Evolutionary conservation across 2,797 vertebrate species (phyloP).

Genomic region (Melanotaenia boesemani): DNA sequence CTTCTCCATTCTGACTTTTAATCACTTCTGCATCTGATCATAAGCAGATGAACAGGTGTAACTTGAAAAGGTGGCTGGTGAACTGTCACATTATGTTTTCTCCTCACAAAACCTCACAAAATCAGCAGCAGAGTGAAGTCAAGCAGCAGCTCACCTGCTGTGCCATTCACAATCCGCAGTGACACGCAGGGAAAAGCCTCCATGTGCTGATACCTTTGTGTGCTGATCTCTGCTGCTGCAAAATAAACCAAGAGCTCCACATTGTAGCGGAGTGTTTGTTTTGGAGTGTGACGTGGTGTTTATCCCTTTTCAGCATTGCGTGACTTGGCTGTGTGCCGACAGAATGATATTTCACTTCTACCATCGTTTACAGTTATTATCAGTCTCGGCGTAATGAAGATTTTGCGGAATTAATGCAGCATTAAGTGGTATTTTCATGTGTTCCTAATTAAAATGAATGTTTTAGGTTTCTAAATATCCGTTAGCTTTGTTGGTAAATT

Average conservation of each 20-base stretch:
- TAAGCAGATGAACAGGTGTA: background rate
- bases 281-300: constrained; percentile 39
- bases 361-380: constrained; percentile 36
- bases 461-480: constrained; percentile 67
- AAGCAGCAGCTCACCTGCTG: constrained; percentile 16
- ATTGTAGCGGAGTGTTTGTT: constrained; percentile 30
- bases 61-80: background rate
- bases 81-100: background rate
- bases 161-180: constrained; percentile 18
- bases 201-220: constrained; percentile 10
- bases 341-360: constrained; percentile 48
- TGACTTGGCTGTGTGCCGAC: constrained; percentile 54
- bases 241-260: constrained; percentile 33
- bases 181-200: constrained; percentile 35
- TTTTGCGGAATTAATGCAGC: constrained; percentile 54
- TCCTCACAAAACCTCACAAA: constrained; percentile 2
- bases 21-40: background rate
- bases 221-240: constrained; percentile 15
- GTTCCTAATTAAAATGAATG: constrained; percentile 54
- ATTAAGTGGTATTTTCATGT: constrained; percentile 59
- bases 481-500: constrained; percentile 61
- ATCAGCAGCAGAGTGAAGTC: constrained; percentile 15
- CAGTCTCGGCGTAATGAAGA: constrained; percentile 53
- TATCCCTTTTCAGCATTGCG: constrained; percentile 32
- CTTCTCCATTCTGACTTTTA: background rate